A percentile compares a stretch with the other conserved stretches of the same genome.
Evolutionary conservation across 2,888 invertebrate species (phyloP).

Genomic region (Antheraea assamensis): DNA sequence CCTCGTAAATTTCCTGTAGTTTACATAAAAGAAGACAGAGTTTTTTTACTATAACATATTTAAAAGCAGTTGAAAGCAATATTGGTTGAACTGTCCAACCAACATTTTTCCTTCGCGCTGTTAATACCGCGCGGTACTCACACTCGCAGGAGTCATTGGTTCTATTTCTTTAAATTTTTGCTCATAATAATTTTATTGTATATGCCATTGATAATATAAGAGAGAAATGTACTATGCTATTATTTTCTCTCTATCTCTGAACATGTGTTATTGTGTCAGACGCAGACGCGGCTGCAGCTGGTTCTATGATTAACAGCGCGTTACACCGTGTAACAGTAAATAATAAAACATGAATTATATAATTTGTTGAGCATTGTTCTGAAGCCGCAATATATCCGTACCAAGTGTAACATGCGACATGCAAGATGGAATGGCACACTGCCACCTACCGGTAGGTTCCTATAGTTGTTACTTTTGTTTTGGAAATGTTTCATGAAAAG

Average conservation of each 20-base stretch:
- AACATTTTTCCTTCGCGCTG: too few relatives aligned
- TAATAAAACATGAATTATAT: neutral
- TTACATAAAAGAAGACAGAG: too few relatives aligned
- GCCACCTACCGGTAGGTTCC: neutral
- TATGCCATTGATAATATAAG: neutral
- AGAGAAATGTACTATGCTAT: neutral
- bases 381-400: neutral
- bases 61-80: too few relatives aligned
- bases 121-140: too few relatives aligned
- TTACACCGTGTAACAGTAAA: neutral
- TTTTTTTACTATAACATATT: too few relatives aligned
- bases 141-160: too few relatives aligned
- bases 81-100: too few relatives aligned
- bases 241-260: too few relatives aligned
- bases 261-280: too few relatives aligned
- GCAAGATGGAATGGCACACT: too few relatives aligned
- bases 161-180: neutral
- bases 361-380: neutral
- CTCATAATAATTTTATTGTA: neutral
- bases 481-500: neutral
- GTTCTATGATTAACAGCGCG: too few relatives aligned
- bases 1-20: neutral
- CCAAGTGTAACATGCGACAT: neutral
- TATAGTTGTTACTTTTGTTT: neutral
- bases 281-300: too few relatives aligned